Conservation (phyloP, 1,140 invertebrate species). For the Drosophila eugracilis region DNA sequence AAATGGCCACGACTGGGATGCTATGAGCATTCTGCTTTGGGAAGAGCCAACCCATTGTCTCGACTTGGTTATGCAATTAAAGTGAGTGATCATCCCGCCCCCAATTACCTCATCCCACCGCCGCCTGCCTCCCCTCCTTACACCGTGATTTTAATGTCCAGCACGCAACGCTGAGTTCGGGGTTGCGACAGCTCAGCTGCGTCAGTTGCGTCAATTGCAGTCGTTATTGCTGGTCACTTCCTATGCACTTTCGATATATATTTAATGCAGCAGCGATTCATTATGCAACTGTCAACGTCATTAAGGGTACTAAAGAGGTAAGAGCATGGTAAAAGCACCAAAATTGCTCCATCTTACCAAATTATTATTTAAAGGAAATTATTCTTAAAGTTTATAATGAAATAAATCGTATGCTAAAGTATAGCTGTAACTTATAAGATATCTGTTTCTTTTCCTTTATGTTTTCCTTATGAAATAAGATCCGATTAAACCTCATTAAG, state of each 20-base stretch:
- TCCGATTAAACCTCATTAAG: neutral
- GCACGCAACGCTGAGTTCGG: constrained; percentile 42
- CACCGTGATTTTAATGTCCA: constrained; percentile 9
- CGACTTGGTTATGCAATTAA: constrained; percentile 43
- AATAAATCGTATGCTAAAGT: too few relatives aligned
- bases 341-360: too few relatives aligned
- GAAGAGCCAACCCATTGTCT: constrained; percentile 36
- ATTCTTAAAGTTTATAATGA: too few relatives aligned
- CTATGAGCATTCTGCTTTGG: constrained; percentile 49
- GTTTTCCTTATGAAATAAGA: neutral
- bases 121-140: neutral
- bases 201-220: constrained; percentile 39
- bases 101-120: neutral
- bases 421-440: neutral
- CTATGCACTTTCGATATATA: constrained; percentile 58
- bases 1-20: constrained; percentile 35
- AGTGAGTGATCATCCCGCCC: constrained; percentile 28
- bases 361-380: too few relatives aligned
- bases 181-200: constrained; percentile 37
- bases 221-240: constrained; percentile 48
- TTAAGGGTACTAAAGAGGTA: neutral
- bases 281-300: constrained; percentile 52
- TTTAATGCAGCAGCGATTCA: constrained; percentile 39
- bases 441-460: neutral
- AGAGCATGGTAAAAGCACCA: neutral